Base-by-base conservation (phyloP, 2,888 invertebrate species). In the Hirtodrosophila duncani region DNA sequence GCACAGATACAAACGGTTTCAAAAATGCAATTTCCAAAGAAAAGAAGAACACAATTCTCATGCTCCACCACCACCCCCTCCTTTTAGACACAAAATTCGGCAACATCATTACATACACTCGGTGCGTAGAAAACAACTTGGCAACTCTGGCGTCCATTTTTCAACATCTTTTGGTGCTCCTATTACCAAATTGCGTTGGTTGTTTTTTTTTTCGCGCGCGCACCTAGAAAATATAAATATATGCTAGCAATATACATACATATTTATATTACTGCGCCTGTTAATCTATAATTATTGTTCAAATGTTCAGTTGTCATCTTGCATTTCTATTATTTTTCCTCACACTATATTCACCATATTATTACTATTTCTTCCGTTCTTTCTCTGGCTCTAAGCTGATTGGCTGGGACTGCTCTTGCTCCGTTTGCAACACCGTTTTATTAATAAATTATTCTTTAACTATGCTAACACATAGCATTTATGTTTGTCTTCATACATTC, bases 91-190 rank as follows among this genome's bases (percentile, higher is more conserved):
- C 20, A 17, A 9, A 11, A 23, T 23, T 36, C 7, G 10, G 20
- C 7, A 9, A 20, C 3, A 18, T 11, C 9, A 41, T 17, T 21
- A 9, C 27, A 36, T 36, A 36, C 23, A 11, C 13, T 24, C 4
- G 3, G 24, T 10, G 10, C 36, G 23, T 26, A 50, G 48, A 42
- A 37, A 17, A 48, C 52, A 44, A 30, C 29, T 62, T 53, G 78
- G 61, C 74, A 74, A 74, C 74, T 72, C 74, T 74, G 63, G 59
- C 60, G 78, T 74, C 62, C 68, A 72, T 77, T 72, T 61, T 71
- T 63, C 55, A 75, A 66, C 70, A 60, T 58, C 79, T 80, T 48
- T 63, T 67, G 63, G 67, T 52, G 42, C 36, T 63, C 67, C 52
- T 46, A 39, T 63, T 51, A 48, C 51, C 33, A 59, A 29, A 11